These are phyloP conservation scores for Callaeas wilsoni DNA, from an alignment of 2,113 vertebrate species.

Conservation along the genomic window DNA sequence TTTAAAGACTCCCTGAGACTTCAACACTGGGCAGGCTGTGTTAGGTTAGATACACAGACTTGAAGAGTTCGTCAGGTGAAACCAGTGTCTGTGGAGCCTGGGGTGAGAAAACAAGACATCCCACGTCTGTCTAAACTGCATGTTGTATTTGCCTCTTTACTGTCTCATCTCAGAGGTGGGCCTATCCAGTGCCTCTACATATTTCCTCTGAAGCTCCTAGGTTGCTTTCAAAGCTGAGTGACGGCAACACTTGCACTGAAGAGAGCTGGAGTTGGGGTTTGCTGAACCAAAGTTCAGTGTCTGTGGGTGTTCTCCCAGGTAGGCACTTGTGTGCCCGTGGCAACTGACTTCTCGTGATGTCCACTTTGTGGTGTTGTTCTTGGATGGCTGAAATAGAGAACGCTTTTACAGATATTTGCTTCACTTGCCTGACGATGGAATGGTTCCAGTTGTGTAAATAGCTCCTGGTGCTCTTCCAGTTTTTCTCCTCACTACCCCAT, in stretches of 20 bases:
- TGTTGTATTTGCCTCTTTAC: background rate
- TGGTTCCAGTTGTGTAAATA: slow-evolving; percentile 76
- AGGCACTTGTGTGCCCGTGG: slow-evolving; percentile 8
- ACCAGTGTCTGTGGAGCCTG: background rate
- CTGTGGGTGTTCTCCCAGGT: background rate
- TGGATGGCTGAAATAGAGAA: slow-evolving; percentile 57
- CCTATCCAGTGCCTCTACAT: background rate
- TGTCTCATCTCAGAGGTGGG: background rate
- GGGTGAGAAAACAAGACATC: background rate
- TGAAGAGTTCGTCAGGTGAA: background rate
- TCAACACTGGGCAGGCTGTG: background rate
- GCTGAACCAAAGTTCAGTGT: background rate
- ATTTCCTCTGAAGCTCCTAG: background rate
- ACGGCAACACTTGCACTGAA: background rate
- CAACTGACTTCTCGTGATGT: slow-evolving; percentile 50
- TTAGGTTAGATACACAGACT: background rate
- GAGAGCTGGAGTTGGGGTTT: background rate
- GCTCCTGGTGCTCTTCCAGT: slow-evolving; percentile 43
- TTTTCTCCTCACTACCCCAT: slow-evolving; percentile 38
- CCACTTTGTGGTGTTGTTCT: slow-evolving; percentile 63
- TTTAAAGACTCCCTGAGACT: background rate
- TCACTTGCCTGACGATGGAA: slow-evolving; percentile 63
- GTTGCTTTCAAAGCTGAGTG: background rate
- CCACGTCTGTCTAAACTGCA: background rate
- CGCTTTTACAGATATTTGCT: slow-evolving; percentile 50